Conservation (phyloP, 2,113 vertebrate genomes). For the Monarcha castaneiventris region DNA sequence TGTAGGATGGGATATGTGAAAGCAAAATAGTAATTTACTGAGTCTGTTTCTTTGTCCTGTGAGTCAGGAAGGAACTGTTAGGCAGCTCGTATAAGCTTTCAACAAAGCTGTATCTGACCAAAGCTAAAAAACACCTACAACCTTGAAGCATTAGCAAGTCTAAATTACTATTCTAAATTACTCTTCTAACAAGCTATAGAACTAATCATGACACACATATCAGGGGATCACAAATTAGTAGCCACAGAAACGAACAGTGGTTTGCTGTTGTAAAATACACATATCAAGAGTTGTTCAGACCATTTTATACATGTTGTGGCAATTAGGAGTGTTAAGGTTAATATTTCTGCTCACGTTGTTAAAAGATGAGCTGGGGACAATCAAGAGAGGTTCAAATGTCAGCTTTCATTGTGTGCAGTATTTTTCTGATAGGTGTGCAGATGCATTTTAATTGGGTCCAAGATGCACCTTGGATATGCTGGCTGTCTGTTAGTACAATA, state of each 20-base stretch:
- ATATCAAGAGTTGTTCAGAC: background rate
- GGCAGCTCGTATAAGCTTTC: background rate
- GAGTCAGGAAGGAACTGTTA: background rate
- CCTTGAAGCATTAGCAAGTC: background rate
- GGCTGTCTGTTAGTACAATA: background rate
- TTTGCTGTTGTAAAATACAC: background rate
- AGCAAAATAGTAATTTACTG: background rate
- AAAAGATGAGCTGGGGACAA: background rate
- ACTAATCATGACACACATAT: background rate
- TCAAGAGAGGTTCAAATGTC: background rate
- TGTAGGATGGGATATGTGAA: background rate
- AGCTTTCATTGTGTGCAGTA: background rate
- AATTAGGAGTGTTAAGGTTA: background rate
- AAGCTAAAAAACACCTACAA: background rate
- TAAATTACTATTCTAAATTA: background rate
- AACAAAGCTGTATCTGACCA: background rate
- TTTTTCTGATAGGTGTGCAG: background rate
- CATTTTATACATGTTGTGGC: background rate
- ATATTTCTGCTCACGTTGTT: background rate
- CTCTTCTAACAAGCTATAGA: background rate
- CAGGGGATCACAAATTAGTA: background rate
- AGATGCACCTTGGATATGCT: background rate
- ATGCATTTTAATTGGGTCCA: slow-evolving; percentile 4
- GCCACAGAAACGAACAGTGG: background rate
- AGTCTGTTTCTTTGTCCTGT: background rate